Evolutionary conservation across 2,888 invertebrate genomes (phyloP), one percentile per base, ranked within the genome.

Genomic region (Nomada lathburiana): DNA sequence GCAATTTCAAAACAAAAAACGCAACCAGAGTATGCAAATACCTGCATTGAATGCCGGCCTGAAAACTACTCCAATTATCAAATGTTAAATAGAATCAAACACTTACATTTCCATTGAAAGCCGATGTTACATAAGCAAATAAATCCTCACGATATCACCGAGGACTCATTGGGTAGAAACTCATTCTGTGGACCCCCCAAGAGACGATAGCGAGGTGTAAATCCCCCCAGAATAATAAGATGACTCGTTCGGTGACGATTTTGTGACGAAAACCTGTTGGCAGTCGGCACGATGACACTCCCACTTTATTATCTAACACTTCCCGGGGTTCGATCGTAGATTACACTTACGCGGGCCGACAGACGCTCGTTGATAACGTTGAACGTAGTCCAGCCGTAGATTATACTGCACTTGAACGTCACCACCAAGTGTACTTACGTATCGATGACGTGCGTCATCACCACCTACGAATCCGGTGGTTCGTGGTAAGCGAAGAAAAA

Each of bases 361-460:
- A n/a, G 36, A 53, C 50, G 13, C 59, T 53, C 47, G 10, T 16
- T 42, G 59, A 78, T 72, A 72, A 67, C 53, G 62, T 64, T 70
- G 53, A 18, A 55, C 79, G 76, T 70, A 16, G 52, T 23, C 36
- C 18, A 60, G 26, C 52, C 67, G 57, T 65, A 77, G 75, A 78
- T 82, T 74, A 77, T n/a, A 76, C 36, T 20, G 65, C 47, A 57
- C 64, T 72, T 36, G 53, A 68, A 65, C 75, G 83, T 83, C 83
- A 72, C 77, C 76, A 18, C 13, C 29, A 4, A 44, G 57, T 57
- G 50, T 67, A 74, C 52, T 64, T 72, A 53, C 72, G 76, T 62
- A 68, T 81, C 84, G 65, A 71, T 78, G 72, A 86, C 74, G 62
- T 62, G 78, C 73, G 59, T 74, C 69, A 76, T 81, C 70, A 26